Percentiles rank a stretch among this genome's conserved stretches.
Evolutionary conservation across 1,140 invertebrate genomes (phyloP).

Genomic region (Belonocnema kinseyi): DNA sequence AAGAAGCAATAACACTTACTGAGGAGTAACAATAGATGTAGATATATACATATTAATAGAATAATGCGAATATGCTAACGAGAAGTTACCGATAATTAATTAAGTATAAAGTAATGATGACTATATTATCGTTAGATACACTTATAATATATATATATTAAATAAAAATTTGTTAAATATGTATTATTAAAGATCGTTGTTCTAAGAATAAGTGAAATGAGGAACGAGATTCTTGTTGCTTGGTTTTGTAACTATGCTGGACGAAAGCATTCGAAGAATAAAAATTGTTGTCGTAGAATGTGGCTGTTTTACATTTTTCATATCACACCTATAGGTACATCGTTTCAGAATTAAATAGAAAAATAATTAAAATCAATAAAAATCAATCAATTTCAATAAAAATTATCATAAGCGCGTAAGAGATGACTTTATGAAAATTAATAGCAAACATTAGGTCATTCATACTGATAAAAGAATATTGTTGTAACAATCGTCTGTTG

Average conservation of each 20-base stretch:
- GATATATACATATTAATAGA: constrained; percentile 12
- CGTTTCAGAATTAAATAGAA: too few relatives aligned
- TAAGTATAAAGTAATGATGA: constrained; percentile 60
- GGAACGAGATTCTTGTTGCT: constrained; percentile 71
- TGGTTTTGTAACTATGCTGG: constrained; percentile 76
- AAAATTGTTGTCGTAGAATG: constrained; percentile 72
- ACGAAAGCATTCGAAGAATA: constrained; percentile 69
- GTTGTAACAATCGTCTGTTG: too few relatives aligned
- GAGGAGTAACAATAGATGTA: constrained; percentile 7
- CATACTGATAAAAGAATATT: too few relatives aligned
- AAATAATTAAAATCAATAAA: too few relatives aligned
- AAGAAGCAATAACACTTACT: not conserved
- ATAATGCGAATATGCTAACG: constrained; percentile 40
- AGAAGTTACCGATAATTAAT: constrained; percentile 48
- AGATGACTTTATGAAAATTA: too few relatives aligned
- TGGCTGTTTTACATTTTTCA: not conserved
- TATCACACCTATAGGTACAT: not conserved
- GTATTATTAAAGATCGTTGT: constrained; percentile 61
- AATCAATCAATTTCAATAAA: too few relatives aligned
- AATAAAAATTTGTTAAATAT: constrained; percentile 68
- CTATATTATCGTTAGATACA: constrained; percentile 62
- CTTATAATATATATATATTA: constrained; percentile 55
- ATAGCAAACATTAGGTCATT: too few relatives aligned
- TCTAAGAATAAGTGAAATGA: constrained; percentile 51
- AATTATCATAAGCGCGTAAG: too few relatives aligned